Evolutionary conservation across 2,113 vertebrate species (phyloP).

Genomic region (Trachemys scripta): DNA sequence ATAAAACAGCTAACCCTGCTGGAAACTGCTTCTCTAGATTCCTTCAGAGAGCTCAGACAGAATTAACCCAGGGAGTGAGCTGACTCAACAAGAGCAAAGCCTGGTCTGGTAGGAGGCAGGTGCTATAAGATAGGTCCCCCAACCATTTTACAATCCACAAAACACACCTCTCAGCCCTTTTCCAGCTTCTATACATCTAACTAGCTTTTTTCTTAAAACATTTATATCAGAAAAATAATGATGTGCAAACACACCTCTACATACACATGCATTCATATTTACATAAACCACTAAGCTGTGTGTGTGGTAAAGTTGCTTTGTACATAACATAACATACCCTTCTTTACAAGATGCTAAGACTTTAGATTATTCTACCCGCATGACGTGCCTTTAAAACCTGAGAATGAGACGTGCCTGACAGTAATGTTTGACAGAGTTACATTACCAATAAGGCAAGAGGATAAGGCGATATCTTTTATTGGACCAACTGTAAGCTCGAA

Average conservation of each 20-base stretch:
- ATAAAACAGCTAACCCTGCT: background rate
- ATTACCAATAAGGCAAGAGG: background rate
- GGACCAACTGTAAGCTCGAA: background rate
- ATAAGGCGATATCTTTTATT: background rate
- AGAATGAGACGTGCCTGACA: background rate
- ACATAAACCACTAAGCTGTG: background rate
- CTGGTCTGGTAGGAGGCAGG: background rate
- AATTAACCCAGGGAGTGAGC: background rate
- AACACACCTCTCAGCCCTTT: background rate
- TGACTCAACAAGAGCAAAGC: background rate
- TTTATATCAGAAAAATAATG: background rate
- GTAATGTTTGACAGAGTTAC: background rate
- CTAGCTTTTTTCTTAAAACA: background rate
- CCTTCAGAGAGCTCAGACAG: background rate
- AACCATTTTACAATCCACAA: background rate
- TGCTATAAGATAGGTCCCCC: background rate
- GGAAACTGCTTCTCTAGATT: background rate
- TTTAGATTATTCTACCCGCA: background rate
- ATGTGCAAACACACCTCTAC: background rate
- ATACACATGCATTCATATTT: background rate
- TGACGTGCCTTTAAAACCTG: background rate
- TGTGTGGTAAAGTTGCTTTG: background rate
- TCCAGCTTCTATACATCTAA: background rate
- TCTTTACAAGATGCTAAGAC: background rate
- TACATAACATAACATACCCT: background rate